Evolutionary conservation across 2,797 vertebrate genomes (phyloP), one percentile per base, ranked within the genome.

Genomic region (Threskiornis aethiopicus): DNA sequence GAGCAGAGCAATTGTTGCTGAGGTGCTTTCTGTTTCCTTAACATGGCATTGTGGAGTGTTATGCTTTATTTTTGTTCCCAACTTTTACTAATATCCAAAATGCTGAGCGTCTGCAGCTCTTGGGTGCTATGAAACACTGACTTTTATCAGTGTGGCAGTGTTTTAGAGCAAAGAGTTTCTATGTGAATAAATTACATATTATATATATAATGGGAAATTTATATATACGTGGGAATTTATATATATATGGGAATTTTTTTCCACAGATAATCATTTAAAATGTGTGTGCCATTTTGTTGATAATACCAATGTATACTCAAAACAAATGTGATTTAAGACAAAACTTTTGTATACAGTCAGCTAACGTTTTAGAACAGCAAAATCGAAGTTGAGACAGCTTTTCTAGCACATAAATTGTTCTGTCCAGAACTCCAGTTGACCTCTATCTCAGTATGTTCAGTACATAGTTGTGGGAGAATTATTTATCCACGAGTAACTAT

Each of bases 41-140:
- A 0, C 13, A 11, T 1, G 5, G 16, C 10, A 1, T 16, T 3
- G 2, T 31, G 20, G 31, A 28, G 26, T 49, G 39, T 26, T 62
- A 8, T 1, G 4, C 12, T 89, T 49, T 35, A 16, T 49, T 58
- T 7, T 35, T 49, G 5, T 59, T 64, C 13, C 39, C 39, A 47
- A 1, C 35, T 65, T 61, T 13, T 64, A 29, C 22, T 66, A 17
- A 57, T 33, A n/a, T 0, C 11, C 24, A 41, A 47, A 75, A 44
- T 28, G 31, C 41, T 29, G 57, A 26, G 31, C 41, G 9, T 15
- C 21, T 79, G 57, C 47, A 83, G 47, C 44, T 67, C 18, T 17
- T 24, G 6, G 11, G 13, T 89, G 49, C 46, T 78, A 1, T 28
- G 22, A 35, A 62, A 69, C 7, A 46, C 39, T 19, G 31, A 35